phyloP scores from a whole-genome alignment of 2,113 vertebrate genomes.

The Atlantisia rogersi region DNA sequence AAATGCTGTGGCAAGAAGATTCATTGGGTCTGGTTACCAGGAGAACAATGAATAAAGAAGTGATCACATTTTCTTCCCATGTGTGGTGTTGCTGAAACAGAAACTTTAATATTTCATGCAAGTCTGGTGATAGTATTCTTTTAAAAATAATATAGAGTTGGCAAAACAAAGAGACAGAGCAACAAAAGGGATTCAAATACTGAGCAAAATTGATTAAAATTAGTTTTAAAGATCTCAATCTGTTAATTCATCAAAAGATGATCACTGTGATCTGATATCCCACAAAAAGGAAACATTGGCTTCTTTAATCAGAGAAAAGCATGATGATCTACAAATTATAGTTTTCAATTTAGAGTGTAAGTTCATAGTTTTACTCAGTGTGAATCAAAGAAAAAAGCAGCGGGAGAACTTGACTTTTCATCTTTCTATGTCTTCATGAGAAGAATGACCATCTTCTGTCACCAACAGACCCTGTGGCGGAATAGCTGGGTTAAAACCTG shows the following conservation, averaged over 20 bases:
- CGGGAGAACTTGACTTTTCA: background rate
- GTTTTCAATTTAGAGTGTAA: background rate
- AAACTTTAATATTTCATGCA: background rate
- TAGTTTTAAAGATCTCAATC: background rate
- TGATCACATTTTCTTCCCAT: background rate
- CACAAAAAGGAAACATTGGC: background rate
- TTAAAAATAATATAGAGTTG: background rate
- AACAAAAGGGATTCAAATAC: background rate
- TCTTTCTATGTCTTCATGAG: background rate
- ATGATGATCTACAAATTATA: background rate
- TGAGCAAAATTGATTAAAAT: background rate
- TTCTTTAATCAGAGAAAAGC: background rate
- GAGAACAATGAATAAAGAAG: background rate
- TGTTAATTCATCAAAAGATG: background rate
- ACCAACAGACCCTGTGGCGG: background rate
- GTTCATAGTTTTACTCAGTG: background rate
- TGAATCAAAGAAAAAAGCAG: background rate
- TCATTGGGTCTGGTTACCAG: background rate
- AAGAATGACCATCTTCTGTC: background rate
- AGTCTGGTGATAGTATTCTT: background rate
- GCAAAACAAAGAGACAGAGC: background rate
- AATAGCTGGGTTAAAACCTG: background rate
- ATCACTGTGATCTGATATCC: background rate
- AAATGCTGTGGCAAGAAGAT: background rate
- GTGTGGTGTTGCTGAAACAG: background rate